Conservation (phyloP, 1,140 invertebrate species). For the Heterodera carotae region DNA sequence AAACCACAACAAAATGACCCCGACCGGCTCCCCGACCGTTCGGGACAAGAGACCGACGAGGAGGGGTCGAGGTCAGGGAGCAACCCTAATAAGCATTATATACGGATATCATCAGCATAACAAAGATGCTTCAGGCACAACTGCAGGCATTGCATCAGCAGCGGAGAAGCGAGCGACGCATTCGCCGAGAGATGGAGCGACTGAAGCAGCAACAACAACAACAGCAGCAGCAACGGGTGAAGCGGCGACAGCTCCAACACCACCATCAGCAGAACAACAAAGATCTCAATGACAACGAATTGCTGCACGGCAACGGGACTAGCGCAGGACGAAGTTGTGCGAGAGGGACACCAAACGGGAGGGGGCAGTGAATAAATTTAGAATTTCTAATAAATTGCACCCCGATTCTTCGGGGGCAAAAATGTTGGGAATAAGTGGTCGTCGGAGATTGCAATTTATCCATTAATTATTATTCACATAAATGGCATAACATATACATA, state of each 20-base stretch:
- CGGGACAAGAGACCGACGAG: too few species aligned
- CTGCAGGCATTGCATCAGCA: conserved; percentile 3
- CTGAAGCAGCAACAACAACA: not conserved
- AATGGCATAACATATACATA: too few species aligned
- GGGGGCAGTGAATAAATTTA: not conserved
- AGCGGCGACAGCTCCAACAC: not conserved
- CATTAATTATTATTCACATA: too few species aligned
- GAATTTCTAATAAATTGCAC: too few species aligned
- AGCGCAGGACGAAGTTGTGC: not conserved
- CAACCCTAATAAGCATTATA: too few species aligned
- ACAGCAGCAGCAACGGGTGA: not conserved
- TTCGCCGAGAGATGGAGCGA: not conserved
- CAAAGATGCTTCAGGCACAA: not conserved
- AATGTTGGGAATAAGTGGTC: too few species aligned
- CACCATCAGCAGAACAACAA: not conserved
- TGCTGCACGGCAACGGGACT: not conserved
- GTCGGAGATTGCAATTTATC: too few species aligned
- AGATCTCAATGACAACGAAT: not conserved
- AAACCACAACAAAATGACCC: too few species aligned
- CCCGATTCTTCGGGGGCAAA: too few species aligned
- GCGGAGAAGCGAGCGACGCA: not conserved
- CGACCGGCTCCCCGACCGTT: too few species aligned
- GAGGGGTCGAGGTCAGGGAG: too few species aligned
- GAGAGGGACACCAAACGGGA: not conserved
- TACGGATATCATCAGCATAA: too few species aligned